Conservation (phyloP, 2,797 vertebrate genomes). For the Diglossa cyanea region DNA sequence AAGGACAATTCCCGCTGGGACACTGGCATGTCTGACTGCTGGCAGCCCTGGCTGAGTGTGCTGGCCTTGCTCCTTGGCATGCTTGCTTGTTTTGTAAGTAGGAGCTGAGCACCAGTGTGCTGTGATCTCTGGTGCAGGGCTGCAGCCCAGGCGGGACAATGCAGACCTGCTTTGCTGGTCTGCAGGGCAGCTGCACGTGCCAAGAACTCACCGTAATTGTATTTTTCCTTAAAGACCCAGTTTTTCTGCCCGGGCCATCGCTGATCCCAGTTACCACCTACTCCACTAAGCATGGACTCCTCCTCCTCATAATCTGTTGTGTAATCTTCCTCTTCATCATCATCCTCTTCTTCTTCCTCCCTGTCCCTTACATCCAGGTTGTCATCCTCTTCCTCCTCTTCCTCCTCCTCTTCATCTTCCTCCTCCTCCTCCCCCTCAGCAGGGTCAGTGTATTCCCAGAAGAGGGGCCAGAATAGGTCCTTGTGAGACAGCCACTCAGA, state of each 20-base stretch:
- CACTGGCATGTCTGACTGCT: not conserved
- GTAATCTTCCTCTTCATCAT: slow-evolving; percentile 75
- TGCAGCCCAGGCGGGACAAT: not conserved
- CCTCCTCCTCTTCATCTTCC: slow-evolving; percentile 73
- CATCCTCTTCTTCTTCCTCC: slow-evolving; percentile 63
- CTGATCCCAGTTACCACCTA: slow-evolving; percentile 73
- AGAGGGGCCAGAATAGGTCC: slow-evolving; percentile 87
- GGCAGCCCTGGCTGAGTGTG: not conserved
- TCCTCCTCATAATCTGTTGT: slow-evolving; percentile 79
- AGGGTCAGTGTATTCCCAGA: slow-evolving; percentile 84
- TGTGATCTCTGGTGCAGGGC: not conserved
- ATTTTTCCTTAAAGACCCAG: slow-evolving; percentile 80
- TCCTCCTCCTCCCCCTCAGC: slow-evolving; percentile 72
- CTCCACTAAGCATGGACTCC: slow-evolving; percentile 78
- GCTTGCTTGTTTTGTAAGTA: not conserved
- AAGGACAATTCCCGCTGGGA: not conserved
- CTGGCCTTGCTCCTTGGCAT: not conserved
- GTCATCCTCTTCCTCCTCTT: slow-evolving; percentile 72
- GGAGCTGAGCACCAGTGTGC: not conserved
- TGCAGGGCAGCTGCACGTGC: not conserved
- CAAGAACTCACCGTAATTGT: slow-evolving; percentile 79
- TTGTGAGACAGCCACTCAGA: slow-evolving; percentile 82
- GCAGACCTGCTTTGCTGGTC: not conserved
- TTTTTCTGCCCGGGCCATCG: slow-evolving; percentile 74
- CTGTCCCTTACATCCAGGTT: slow-evolving; percentile 68